phyloP scores from a whole-genome alignment of 2,888 invertebrate species.

The Belgica antarctica region DNA sequence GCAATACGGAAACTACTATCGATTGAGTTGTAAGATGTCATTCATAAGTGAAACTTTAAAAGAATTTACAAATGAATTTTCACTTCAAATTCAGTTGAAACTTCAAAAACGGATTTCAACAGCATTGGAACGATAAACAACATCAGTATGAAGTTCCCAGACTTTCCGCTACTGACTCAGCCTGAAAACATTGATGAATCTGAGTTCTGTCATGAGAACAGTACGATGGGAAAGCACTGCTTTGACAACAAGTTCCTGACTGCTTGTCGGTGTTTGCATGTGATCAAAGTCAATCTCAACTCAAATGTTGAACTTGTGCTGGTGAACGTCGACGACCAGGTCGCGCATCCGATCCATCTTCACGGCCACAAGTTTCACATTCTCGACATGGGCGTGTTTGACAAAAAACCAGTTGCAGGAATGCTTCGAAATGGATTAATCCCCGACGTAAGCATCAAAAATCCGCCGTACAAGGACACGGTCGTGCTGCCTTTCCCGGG shows the following conservation, averaged over 20 bases:
- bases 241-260: constrained; percentile 45
- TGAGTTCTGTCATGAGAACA: constrained; percentile 49
- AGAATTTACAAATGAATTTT: too few species aligned
- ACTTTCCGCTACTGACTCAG: constrained; percentile 76
- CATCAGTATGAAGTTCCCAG: constrained; percentile 71
- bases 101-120: constrained; percentile 47
- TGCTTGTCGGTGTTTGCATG: constrained; percentile 49
- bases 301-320: constrained; percentile 47
- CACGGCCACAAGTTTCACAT: constrained; percentile 53
- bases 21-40: constrained; percentile 49
- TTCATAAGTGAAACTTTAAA: too few species aligned
- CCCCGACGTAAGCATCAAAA: neutral
- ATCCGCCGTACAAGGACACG: constrained; percentile 51
- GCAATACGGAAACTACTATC: constrained; percentile 46
- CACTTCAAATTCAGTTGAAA: constrained; percentile 45
- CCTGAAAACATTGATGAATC: constrained; percentile 49
- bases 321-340: constrained; percentile 46
- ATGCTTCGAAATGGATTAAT: constrained; percentile 18
- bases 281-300: constrained; percentile 48
- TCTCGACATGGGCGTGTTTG: constrained; percentile 45
- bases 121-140: constrained; percentile 64
- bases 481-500: constrained; percentile 51
- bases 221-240: constrained; percentile 27
- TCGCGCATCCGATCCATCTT: constrained; percentile 52
- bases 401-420: constrained; percentile 27